Percentiles rank a stretch among this genome's conserved stretches.
These are phyloP conservation scores for Menura novaehollandiae DNA, from an alignment of 2,113 vertebrate species.

Conservation along the genomic window DNA sequence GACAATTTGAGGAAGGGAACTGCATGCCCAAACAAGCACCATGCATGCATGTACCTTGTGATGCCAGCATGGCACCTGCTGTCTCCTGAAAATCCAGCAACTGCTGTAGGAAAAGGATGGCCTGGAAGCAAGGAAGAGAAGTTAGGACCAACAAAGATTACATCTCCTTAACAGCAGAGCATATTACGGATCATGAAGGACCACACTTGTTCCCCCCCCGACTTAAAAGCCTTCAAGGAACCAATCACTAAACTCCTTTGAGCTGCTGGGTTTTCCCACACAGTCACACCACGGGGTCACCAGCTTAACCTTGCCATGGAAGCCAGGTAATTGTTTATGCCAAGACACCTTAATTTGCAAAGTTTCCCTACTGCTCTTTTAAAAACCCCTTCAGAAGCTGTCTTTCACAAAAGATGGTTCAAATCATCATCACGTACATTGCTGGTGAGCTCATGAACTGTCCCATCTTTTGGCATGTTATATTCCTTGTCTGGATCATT, in stretches of 20 bases:
- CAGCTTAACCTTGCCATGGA: neutral
- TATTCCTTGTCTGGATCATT: constrained; percentile 98
- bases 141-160: neutral
- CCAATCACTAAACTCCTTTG: neutral
- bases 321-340: neutral
- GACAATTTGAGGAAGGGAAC: neutral
- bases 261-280: neutral
- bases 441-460: constrained; percentile 95
- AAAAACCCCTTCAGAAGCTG: neutral
- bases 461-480: constrained; percentile 98
- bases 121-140: constrained; percentile 69
- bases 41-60: constrained; percentile 83
- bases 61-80: constrained; percentile 94
- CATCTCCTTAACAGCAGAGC: neutral
- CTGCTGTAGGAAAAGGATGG: constrained; percentile 96
- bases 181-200: neutral
- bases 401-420: neutral
- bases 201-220: no score
- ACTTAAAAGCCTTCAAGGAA: neutral
- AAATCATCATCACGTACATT: constrained; percentile 79
- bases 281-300: neutral
- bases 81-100: constrained; percentile 98
- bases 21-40: neutral
- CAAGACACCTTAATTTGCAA: neutral
- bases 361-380: neutral